Evolutionary conservation across 2,797 vertebrate genomes (phyloP).

Genomic region (Epinephelus awoara): DNA sequence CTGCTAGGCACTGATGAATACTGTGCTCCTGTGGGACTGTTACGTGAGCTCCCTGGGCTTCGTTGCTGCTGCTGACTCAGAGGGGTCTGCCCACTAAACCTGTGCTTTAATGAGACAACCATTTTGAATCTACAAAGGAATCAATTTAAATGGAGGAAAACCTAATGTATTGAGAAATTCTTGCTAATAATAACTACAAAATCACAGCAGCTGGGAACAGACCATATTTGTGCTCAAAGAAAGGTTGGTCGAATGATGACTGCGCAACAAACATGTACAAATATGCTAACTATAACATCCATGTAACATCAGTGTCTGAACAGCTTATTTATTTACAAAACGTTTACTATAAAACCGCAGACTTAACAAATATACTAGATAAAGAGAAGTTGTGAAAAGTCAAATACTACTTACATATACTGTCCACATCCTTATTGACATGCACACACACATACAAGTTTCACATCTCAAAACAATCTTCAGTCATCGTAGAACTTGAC

Average conservation of each 20-base stretch:
- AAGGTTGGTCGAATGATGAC: constrained; percentile 9
- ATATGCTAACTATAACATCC: neutral
- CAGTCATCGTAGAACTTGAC: neutral
- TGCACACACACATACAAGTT: neutral
- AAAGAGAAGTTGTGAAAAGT: neutral
- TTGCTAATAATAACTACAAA: neutral
- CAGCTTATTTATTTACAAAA: neutral
- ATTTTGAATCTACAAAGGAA: constrained; percentile 70
- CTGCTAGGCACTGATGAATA: constrained; percentile 65
- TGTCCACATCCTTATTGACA: neutral
- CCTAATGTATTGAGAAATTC: neutral
- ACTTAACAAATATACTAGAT: neutral
- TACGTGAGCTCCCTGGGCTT: constrained; percentile 69
- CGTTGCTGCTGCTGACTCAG: constrained; percentile 65
- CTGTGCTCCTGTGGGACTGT: constrained; percentile 67
- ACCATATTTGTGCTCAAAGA: neutral
- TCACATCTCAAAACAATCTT: neutral
- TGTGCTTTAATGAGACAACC: constrained; percentile 72
- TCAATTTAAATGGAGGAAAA: constrained; percentile 25
- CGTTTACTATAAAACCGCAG: neutral
- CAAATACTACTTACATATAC: neutral
- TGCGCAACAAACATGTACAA: constrained; percentile 20
- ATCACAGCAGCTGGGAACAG: neutral
- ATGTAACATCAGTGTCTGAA: constrained; percentile 9
- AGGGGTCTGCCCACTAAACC: constrained; percentile 71